phyloP scores from a whole-genome alignment of 1,140 invertebrate species.

The Pseudomyrmex sp. region DNA sequence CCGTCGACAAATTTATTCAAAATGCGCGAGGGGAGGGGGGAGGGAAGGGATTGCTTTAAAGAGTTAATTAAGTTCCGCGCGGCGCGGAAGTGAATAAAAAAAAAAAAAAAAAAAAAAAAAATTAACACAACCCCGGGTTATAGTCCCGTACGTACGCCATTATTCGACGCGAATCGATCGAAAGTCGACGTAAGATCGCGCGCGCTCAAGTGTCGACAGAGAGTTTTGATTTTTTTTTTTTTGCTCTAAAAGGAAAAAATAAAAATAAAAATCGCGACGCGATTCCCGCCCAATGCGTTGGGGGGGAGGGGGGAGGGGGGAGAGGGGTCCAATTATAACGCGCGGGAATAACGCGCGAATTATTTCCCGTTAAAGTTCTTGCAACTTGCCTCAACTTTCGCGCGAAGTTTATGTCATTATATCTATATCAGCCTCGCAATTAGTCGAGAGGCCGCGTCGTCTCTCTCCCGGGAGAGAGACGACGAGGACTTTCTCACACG shows the following conservation, averaged over 20 bases:
- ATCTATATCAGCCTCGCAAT: constrained; percentile 48
- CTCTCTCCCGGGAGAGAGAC: not conserved
- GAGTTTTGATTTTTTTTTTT: too few relatives aligned
- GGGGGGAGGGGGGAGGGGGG: too few relatives aligned
- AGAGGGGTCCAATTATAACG: not conserved
- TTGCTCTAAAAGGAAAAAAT: too few relatives aligned
- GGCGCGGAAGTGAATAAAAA: too few relatives aligned
- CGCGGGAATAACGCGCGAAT: constrained; percentile 11
- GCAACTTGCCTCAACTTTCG: constrained; percentile 9
- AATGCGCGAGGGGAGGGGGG: too few relatives aligned
- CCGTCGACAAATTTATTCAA: not conserved
- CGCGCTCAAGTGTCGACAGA: too few relatives aligned
- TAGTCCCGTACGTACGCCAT: too few relatives aligned
- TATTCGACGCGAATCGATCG: too few relatives aligned
- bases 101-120: too few relatives aligned
- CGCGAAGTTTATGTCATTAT: constrained; percentile 24
- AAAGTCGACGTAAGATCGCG: too few relatives aligned
- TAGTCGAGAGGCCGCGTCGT: constrained; percentile 21
- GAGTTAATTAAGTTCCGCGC: too few relatives aligned
- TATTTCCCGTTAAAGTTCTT: constrained; percentile 37
- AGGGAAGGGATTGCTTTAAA: too few relatives aligned
- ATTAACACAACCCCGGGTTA: not conserved
- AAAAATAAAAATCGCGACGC: not conserved
- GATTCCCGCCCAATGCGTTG: not conserved
- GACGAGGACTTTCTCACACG: constrained; percentile 51